These are phyloP conservation scores for Synanthedon myopaeformis DNA, from an alignment of 2,888 invertebrate genomes.

Conservation along the genomic window DNA sequence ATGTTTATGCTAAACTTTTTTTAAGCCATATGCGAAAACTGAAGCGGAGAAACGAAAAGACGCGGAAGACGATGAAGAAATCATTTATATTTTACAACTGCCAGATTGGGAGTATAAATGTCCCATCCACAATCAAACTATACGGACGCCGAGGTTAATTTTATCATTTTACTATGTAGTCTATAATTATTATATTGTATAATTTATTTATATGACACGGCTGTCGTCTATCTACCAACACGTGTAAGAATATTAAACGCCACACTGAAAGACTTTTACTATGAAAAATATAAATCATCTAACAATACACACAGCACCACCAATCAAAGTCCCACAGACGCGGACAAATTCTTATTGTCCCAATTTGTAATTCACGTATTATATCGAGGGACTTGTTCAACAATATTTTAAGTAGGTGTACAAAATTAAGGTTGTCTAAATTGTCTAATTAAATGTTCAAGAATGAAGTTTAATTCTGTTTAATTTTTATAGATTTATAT, in stretches of 20 bases:
- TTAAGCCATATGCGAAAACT: slow-evolving; percentile 41
- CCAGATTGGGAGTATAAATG: slow-evolving; percentile 55
- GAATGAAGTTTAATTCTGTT: background rate
- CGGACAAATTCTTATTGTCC: no score
- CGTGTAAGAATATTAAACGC: no score
- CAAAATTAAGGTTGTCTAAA: background rate
- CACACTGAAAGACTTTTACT: no score
- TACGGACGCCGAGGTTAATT: slow-evolving; percentile 47
- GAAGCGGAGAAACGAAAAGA: slow-evolving; percentile 30
- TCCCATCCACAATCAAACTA: slow-evolving; percentile 43
- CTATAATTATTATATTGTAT: no score
- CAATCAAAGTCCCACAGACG: no score
- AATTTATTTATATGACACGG: no score
- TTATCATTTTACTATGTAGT: background rate
- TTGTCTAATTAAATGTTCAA: background rate
- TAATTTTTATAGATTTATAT: slow-evolving; percentile 42
- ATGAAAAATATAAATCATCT: no score
- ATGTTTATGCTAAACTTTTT: slow-evolving; percentile 3
- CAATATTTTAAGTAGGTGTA: no score
- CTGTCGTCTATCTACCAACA: no score
- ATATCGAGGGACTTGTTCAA: no score
- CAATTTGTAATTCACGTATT: no score
- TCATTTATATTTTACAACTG: slow-evolving; percentile 54
- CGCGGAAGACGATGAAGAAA: slow-evolving; percentile 43
- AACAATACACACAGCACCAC: no score